phyloP scores from a whole-genome alignment of 2,888 invertebrate genomes.

The Cheilosia impressa region DNA sequence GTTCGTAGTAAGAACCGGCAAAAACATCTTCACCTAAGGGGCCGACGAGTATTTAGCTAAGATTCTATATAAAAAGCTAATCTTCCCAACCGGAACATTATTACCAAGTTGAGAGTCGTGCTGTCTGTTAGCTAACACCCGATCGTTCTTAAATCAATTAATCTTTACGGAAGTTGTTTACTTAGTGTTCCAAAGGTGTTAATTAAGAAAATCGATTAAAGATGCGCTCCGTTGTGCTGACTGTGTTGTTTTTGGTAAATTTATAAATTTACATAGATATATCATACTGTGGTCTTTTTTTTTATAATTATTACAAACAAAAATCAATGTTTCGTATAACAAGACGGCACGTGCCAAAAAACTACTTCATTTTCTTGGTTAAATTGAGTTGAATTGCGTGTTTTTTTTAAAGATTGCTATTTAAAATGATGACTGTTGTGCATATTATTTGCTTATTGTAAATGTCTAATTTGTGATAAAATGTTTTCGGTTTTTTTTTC shows the following conservation, averaged over 20 bases:
- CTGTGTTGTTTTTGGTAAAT: conserved; percentile 62
- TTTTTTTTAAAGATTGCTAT: not conserved
- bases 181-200: conserved; percentile 16
- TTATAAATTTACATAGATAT: conserved; percentile 2
- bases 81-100: conserved; percentile 48
- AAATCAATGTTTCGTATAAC: not conserved
- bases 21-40: conserved; percentile 55
- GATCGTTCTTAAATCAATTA: conserved; percentile 15
- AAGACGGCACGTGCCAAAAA: not conserved
- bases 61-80: conserved; percentile 66
- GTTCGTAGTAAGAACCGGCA: conserved; percentile 31
- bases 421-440: not conserved
- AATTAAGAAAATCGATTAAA: conserved; percentile 47
- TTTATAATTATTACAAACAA: not conserved
- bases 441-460: not conserved
- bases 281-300: not conserved
- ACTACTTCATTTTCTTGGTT: not conserved
- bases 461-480: not conserved
- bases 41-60: conserved; percentile 15
- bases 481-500: not conserved
- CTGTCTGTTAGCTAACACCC: conserved; percentile 44
- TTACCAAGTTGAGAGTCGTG: conserved; percentile 58
- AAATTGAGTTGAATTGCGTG: not conserved
- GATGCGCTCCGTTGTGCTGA: conserved; percentile 53
- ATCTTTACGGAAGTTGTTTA: conserved; percentile 39